Percentiles rank a stretch among this genome's conserved stretches.
These are phyloP conservation scores for Acanthisitta chloris DNA, from an alignment of 2,113 vertebrate species.

Conservation along the genomic window DNA sequence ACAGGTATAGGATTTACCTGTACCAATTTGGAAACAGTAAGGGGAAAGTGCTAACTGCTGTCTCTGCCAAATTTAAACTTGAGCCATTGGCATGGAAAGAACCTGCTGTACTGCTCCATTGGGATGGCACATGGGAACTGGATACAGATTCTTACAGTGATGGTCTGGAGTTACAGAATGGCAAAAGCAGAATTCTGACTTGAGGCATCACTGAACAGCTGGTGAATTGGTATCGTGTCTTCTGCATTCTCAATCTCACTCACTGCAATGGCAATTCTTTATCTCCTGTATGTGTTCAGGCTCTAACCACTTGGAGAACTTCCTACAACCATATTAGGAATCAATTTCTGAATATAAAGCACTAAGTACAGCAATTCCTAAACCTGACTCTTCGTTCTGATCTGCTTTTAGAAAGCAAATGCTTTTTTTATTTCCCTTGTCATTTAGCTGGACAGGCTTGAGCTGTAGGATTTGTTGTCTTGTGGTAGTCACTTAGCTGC, in stretches of 20 bases:
- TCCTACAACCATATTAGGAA: background rate
- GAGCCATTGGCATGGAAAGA: background rate
- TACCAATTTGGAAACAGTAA: background rate
- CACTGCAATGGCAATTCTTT: background rate
- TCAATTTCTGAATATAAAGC: background rate
- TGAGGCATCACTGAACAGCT: background rate
- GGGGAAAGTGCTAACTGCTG: background rate
- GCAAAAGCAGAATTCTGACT: background rate
- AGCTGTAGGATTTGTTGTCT: conserved; percentile 22
- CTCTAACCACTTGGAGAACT: background rate
- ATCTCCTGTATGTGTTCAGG: background rate
- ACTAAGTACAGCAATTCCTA: background rate
- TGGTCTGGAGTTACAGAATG: background rate
- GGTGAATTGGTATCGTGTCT: background rate
- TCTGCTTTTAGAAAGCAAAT: background rate
- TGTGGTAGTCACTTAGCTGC: background rate
- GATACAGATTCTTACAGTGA: background rate
- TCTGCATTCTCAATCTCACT: background rate
- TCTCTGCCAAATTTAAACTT: background rate
- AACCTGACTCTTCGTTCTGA: background rate
- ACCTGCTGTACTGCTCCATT: background rate
- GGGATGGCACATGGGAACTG: background rate
- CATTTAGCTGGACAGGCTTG: background rate
- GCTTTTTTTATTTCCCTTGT: background rate
- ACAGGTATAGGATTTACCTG: background rate